A percentile compares a stretch with the other conserved stretches of the same genome.
phyloP scores from a whole-genome alignment of 1,140 invertebrate genomes.

The Marisa cornuarietis region DNA sequence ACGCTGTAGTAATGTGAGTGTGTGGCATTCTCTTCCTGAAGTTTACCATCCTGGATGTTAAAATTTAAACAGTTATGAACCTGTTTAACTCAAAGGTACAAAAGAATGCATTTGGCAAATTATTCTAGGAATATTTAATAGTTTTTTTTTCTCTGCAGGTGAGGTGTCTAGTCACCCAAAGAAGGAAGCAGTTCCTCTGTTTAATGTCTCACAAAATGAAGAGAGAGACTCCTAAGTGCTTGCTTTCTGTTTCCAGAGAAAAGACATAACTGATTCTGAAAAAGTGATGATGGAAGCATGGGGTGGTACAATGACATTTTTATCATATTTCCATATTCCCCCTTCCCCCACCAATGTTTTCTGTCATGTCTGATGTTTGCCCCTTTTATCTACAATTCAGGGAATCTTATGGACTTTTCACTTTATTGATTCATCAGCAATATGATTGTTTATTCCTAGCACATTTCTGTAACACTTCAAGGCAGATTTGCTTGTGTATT shows the following conservation, averaged over 20 bases:
- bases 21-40: background rate
- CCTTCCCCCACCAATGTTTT: too few species aligned
- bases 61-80: background rate
- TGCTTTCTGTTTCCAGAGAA: too few species aligned
- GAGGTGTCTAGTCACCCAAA: background rate
- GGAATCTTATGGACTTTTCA: too few species aligned
- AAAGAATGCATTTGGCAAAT: background rate
- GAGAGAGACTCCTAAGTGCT: background rate
- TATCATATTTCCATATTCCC: background rate
- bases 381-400: background rate
- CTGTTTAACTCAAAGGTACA: background rate
- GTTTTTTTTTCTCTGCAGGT: slow-evolving; percentile 4
- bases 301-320: background rate
- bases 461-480: too few species aligned
- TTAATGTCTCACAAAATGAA: background rate
- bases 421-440: too few species aligned
- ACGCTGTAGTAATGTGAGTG: background rate
- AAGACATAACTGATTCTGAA: background rate
- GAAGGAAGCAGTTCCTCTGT: slow-evolving; percentile 18
- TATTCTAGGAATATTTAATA: background rate
- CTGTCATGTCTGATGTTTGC: background rate
- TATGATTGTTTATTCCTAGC: too few species aligned
- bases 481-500: too few species aligned
- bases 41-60: background rate
- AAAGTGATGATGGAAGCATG: background rate